These are phyloP conservation scores for Fistularia commersonii DNA, from an alignment of 2,797 vertebrate species.

Conservation along the genomic window DNA sequence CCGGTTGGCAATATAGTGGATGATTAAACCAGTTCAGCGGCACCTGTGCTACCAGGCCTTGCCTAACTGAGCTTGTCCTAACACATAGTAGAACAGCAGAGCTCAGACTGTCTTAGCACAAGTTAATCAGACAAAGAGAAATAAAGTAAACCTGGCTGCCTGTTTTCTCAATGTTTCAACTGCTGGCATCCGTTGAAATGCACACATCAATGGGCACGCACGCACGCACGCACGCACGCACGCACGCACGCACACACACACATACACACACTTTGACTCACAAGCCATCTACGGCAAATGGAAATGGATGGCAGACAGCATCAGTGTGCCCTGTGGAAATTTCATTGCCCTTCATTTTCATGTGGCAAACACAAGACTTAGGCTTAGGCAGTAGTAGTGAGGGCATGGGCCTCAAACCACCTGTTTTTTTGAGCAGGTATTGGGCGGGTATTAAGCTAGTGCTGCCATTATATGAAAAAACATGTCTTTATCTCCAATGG, in stretches of 20 bases:
- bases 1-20: slow-evolving; percentile 76
- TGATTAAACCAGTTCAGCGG: slow-evolving; percentile 74
- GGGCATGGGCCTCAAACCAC: slow-evolving; percentile 50
- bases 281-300: slow-evolving; percentile 62
- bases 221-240: slow-evolving; percentile 43
- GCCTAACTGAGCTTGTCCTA: slow-evolving; percentile 29
- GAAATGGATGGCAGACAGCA: slow-evolving; percentile 63
- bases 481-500: slow-evolving; percentile 55
- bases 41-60: slow-evolving; percentile 63
- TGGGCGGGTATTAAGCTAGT: slow-evolving; percentile 64
- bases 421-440: slow-evolving; percentile 62
- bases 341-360: slow-evolving; percentile 78
- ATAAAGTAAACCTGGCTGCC: slow-evolving; percentile 31
- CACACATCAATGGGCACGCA: slow-evolving; percentile 31
- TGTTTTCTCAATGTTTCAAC: slow-evolving; percentile 47
- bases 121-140: slow-evolving; percentile 51
- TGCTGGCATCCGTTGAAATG: slow-evolving; percentile 63
- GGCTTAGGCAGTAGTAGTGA: slow-evolving; percentile 56
- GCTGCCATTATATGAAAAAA: slow-evolving; percentile 65
- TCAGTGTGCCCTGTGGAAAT: slow-evolving; percentile 69
- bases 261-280: slow-evolving; percentile 52
- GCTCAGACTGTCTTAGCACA: slow-evolving; percentile 35
- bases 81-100: slow-evolving; percentile 29
- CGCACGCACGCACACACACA: slow-evolving; percentile 3
- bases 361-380: slow-evolving; percentile 62